Evolutionary conservation across 2,113 vertebrate species (phyloP).

Genomic region (Climacteris rufus): DNA sequence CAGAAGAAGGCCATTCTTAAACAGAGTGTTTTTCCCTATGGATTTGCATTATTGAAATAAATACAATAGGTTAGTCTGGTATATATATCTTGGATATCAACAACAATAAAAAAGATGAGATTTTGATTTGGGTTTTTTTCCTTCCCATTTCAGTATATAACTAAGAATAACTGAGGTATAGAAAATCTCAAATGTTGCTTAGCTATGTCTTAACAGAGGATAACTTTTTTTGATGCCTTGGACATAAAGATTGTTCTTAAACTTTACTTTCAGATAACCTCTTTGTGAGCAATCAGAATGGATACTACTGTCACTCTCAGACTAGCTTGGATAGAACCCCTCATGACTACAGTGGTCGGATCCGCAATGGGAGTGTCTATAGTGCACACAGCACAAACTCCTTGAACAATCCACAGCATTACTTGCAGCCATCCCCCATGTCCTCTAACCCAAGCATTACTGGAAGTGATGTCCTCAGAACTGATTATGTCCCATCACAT

Average conservation of each 20-base stretch:
- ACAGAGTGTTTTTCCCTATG: not conserved
- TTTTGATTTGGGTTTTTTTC: not conserved
- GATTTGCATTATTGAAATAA: not conserved
- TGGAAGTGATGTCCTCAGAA: conserved; percentile 87
- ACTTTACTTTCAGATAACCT: conserved; percentile 85
- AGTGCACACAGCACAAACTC: conserved; percentile 97
- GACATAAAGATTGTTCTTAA: conserved; percentile 8
- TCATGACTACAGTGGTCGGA: conserved; percentile 84
- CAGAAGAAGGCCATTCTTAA: not conserved
- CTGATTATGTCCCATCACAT: conserved; percentile 89
- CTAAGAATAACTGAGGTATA: not conserved
- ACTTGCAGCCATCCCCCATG: conserved; percentile 91
- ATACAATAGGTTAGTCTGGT: not conserved
- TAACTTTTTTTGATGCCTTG: not conserved
- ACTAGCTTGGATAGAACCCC: conserved; percentile 91
- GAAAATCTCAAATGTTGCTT: not conserved
- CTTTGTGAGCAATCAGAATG: conserved; percentile 92
- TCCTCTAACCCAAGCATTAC: conserved; percentile 97
- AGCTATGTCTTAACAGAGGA: not conserved
- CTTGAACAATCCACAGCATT: conserved; percentile 91
- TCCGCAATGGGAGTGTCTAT: conserved; percentile 95
- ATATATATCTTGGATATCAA: not conserved
- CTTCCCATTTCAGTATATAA: not conserved
- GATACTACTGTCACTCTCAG: conserved; percentile 95
- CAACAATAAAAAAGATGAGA: not conserved